These are phyloP conservation scores for Odontophorus gujanensis DNA, from an alignment of 2,113 vertebrate genomes.

Conservation along the genomic window DNA sequence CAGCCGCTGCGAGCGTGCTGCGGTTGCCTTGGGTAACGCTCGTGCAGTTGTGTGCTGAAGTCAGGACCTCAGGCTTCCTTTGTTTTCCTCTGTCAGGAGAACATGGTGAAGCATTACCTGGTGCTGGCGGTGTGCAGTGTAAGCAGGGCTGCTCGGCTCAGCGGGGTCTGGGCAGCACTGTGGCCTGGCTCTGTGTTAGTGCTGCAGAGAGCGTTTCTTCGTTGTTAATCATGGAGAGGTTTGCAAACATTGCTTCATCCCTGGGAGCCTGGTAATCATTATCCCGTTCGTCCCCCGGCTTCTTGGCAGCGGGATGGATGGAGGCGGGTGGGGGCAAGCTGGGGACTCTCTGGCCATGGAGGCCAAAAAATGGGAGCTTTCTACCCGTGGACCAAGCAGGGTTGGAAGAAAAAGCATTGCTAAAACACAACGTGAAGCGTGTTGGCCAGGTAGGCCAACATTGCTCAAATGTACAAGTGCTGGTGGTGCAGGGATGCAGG, in stretches of 20 bases:
- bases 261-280: neutral
- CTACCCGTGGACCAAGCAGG: neutral
- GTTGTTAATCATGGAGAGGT: constrained; percentile 5
- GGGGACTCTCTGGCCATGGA: neutral
- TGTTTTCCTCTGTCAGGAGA: constrained; percentile 59
- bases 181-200: neutral
- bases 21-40: constrained; percentile 55
- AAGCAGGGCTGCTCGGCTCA: neutral
- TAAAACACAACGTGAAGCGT: neutral
- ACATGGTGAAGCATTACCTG: constrained; percentile 60
- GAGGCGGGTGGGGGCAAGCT: neutral
- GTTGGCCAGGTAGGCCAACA: neutral
- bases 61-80: constrained; percentile 59
- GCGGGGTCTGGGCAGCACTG: neutral
- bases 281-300: rapidly evolving
- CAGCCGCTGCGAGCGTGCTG: neutral
- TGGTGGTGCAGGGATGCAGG: neutral
- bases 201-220: constrained; percentile 45
- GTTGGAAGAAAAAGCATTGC: neutral
- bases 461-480: neutral
- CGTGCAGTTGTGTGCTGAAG: constrained; percentile 3
- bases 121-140: constrained; percentile 29
- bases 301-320: neutral
- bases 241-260: constrained; percentile 1
- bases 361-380: neutral